Percentiles rank a stretch among this genome's conserved stretches.
These are phyloP conservation scores for Nomada ruficornis DNA, from an alignment of 2,888 invertebrate genomes.

Conservation along the genomic window DNA sequence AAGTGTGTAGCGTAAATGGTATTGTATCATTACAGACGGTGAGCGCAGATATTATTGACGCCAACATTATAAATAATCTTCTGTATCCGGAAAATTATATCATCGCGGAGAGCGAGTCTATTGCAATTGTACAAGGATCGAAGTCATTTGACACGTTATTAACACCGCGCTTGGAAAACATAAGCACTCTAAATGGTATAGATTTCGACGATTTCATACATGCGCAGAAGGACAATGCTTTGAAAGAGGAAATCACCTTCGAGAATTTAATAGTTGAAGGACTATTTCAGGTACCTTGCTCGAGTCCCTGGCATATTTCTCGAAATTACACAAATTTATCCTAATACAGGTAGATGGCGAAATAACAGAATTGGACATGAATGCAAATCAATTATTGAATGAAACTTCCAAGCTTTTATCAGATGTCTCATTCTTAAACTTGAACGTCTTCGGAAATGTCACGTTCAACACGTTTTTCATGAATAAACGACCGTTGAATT, in stretches of 20 bases:
- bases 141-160: slow-evolving; percentile 85
- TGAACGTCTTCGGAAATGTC: slow-evolving; percentile 85
- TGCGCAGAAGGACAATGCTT: slow-evolving; percentile 83
- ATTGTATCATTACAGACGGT: slow-evolving; percentile 46
- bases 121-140: slow-evolving; percentile 82
- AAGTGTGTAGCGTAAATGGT: background rate
- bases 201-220: slow-evolving; percentile 85
- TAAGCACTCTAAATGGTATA: slow-evolving; percentile 84
- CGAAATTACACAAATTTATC: background rate
- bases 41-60: slow-evolving; percentile 63
- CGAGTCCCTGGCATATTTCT: background rate
- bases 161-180: slow-evolving; percentile 80
- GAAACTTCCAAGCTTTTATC: slow-evolving; percentile 83
- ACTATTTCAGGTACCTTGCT: slow-evolving; percentile 83
- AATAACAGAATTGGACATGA: slow-evolving; percentile 82
- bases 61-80: slow-evolving; percentile 84
- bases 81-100: slow-evolving; percentile 86
- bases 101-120: slow-evolving; percentile 77
- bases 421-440: slow-evolving; percentile 84
- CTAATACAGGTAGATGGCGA: slow-evolving; percentile 84
- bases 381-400: slow-evolving; percentile 74
- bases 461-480: slow-evolving; percentile 84
- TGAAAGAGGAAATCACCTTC: slow-evolving; percentile 85
- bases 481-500: slow-evolving; percentile 79
- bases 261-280: slow-evolving; percentile 85